phyloP scores from a whole-genome alignment of 2,797 vertebrate genomes.

The Rhynchonycteris naso region DNA sequence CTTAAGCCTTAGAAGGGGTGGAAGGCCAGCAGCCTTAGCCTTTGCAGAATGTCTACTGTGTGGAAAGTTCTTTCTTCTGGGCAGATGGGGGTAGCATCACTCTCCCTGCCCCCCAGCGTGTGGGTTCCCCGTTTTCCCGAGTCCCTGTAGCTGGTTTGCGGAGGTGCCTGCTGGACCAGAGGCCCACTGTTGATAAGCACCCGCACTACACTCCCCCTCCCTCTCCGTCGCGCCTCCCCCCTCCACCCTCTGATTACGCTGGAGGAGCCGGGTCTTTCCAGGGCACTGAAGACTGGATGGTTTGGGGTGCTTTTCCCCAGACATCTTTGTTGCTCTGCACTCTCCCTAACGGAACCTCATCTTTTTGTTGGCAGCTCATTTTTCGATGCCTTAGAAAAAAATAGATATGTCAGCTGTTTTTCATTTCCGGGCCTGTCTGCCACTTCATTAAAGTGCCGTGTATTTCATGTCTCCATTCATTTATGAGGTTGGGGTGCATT shows the following conservation, averaged over 20 bases:
- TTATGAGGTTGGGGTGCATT: not conserved
- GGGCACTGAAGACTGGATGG: no score
- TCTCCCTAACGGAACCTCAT: constrained; percentile 15
- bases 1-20: accelerated
- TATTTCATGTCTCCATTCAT: not conserved
- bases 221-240: not conserved
- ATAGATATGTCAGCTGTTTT: not conserved
- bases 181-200: no score
- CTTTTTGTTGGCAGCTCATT: constrained; percentile 25
- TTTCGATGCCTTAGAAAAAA: not conserved
- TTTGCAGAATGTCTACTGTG: not conserved
- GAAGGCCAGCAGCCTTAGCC: accelerated
- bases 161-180: not conserved
- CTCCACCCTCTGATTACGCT: not conserved
- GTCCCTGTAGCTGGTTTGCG: not conserved
- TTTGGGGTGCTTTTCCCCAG: not conserved
- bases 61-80: not conserved
- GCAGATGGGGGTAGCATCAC: not conserved
- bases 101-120: not conserved
- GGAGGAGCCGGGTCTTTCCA: not conserved
- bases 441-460: constrained; percentile 20
- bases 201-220: accelerated
- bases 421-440: not conserved
- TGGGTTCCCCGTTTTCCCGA: not conserved
- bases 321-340: not conserved